These are phyloP conservation scores for Muntiacus muntjak DNA, from an alignment of 2,113 vertebrate genomes.

Conservation along the genomic window DNA sequence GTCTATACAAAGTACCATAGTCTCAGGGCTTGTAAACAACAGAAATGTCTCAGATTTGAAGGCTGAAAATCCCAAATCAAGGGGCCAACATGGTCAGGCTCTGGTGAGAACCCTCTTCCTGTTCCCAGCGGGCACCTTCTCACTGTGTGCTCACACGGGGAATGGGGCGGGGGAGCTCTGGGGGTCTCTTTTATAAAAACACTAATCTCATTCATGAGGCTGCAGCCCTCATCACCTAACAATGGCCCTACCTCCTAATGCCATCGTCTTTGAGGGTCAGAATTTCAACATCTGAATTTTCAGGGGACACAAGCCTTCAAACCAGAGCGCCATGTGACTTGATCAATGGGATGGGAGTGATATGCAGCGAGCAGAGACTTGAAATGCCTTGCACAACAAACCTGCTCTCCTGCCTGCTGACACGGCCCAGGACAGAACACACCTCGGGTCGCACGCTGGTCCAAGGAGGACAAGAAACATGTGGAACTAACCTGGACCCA, in stretches of 20 bases:
- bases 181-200: not conserved
- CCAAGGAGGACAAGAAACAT: not conserved
- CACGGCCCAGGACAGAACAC: not conserved
- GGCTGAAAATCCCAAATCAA: not conserved
- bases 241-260: not conserved
- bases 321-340: not conserved
- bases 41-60: not conserved
- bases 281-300: not conserved
- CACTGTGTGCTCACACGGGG: not conserved
- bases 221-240: not conserved
- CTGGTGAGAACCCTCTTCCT: not conserved
- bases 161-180: not conserved
- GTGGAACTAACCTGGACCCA: not conserved
- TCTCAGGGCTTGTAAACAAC: not conserved
- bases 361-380: no score
- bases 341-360: not conserved
- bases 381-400: rapidly evolving
- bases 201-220: not conserved
- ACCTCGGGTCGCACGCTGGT: not conserved
- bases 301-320: not conserved
- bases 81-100: not conserved
- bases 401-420: not conserved
- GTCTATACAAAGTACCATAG: no score
- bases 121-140: not conserved
- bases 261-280: not conserved